phyloP scores from a whole-genome alignment of 1,140 invertebrate genomes.

The Melipona quadrifasciata region DNA sequence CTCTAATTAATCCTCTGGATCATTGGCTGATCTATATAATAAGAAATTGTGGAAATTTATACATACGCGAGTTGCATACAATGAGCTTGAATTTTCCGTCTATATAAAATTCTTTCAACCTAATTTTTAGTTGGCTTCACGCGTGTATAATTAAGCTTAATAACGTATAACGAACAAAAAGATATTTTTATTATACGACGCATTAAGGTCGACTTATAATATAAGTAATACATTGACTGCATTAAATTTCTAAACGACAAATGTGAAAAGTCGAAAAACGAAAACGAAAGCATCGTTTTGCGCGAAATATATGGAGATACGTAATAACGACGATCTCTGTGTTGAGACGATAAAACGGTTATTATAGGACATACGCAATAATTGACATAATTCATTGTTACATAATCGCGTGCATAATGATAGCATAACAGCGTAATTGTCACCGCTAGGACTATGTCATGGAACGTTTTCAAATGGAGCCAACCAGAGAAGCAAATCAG shows the following conservation, averaged over 20 bases:
- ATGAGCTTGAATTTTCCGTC: constrained; percentile 6
- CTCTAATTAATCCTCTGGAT: constrained; percentile 72
- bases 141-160: neutral
- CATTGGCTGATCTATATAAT: constrained; percentile 48
- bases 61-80: neutral
- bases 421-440: constrained; percentile 18
- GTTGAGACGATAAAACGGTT: neutral
- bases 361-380: constrained; percentile 17
- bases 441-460: constrained; percentile 11
- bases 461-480: constrained; percentile 30
- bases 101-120: neutral
- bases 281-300: neutral
- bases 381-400: constrained; percentile 39
- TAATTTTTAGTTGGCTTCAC: constrained; percentile 32
- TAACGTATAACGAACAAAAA: neutral
- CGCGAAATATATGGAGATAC: neutral
- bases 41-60: constrained; percentile 9
- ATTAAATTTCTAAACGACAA: neutral
- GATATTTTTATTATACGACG: neutral
- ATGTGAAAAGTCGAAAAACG: neutral
- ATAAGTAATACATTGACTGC: neutral
- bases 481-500: constrained; percentile 26
- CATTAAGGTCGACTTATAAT: neutral
- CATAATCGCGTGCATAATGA: constrained; percentile 34
- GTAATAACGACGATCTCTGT: neutral